These are phyloP conservation scores for Esox masquinongy DNA, from an alignment of 2,797 vertebrate genomes.

Conservation along the genomic window DNA sequence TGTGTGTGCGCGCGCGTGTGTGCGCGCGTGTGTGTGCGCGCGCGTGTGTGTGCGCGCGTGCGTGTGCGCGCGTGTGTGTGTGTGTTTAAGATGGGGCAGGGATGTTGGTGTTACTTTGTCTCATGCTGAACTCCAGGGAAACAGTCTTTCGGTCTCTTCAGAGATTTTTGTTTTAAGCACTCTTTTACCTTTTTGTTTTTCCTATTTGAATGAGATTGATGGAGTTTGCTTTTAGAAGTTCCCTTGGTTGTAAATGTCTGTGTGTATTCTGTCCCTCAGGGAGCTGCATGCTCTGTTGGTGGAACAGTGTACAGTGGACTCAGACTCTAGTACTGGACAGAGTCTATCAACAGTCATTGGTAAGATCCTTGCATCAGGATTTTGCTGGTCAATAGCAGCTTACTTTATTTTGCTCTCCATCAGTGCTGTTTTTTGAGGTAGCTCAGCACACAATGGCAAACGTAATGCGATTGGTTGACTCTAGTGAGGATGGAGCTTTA, in stretches of 20 bases:
- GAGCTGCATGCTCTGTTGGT: slow-evolving; percentile 86
- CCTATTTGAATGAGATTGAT: background rate
- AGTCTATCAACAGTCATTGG: slow-evolving; percentile 87
- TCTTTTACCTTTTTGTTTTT: background rate
- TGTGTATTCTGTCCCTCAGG: slow-evolving; percentile 63
- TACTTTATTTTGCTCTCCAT: too few relatives aligned
- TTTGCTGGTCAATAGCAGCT: background rate
- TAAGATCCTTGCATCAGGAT: slow-evolving; percentile 56
- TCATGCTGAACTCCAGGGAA: background rate
- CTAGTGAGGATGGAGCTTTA: too few relatives aligned
- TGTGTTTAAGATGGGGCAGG: background rate
- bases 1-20: too few relatives aligned
- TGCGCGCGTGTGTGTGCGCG: too few relatives aligned
- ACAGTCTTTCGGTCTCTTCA: background rate
- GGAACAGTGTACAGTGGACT: slow-evolving; percentile 93
- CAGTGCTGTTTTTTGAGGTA: background rate
- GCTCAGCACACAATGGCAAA: too few relatives aligned
- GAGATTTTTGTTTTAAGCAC: background rate
- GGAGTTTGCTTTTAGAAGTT: background rate
- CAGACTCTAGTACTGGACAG: slow-evolving; percentile 84
- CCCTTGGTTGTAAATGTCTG: slow-evolving; percentile 1
- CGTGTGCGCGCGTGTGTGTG: too few relatives aligned
- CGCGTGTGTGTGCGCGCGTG: too few relatives aligned
- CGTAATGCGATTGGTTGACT: too few relatives aligned
- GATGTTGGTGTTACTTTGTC: slow-evolving; percentile 14